Percentiles rank a stretch among this genome's conserved stretches.
These are phyloP conservation scores for Diadophis punctatus DNA, from an alignment of 2,113 vertebrate species.

Conservation along the genomic window DNA sequence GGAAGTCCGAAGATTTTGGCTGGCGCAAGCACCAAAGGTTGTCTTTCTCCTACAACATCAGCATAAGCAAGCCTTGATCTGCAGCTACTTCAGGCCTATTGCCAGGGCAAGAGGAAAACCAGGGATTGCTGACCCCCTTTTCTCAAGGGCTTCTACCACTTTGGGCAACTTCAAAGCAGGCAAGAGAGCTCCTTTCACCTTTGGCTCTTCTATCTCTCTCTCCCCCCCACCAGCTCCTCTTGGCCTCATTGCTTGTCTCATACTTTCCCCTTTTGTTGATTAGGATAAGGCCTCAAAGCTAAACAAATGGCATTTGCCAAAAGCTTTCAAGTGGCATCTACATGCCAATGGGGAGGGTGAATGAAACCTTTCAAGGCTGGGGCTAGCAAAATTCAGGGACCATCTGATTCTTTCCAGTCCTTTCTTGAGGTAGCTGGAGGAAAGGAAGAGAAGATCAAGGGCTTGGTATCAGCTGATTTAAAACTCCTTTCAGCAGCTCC, in stretches of 20 bases:
- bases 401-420: not conserved
- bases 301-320: slow-evolving; percentile 75
- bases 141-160: slow-evolving; percentile 59
- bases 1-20: not conserved
- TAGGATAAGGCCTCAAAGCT: slow-evolving; percentile 71
- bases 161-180: slow-evolving; percentile 64
- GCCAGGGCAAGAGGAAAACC: slow-evolving; percentile 53
- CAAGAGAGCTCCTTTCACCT: slow-evolving; percentile 59
- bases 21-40: not conserved
- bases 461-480: not conserved
- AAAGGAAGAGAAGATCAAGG: not conserved
- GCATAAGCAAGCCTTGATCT: slow-evolving; percentile 44
- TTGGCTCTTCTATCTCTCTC: not conserved
- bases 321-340: slow-evolving; percentile 71
- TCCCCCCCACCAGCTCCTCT: not conserved
- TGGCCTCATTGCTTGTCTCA: slow-evolving; percentile 46
- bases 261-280: slow-evolving; percentile 76
- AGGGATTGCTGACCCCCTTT: slow-evolving; percentile 8
- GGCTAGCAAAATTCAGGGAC: slow-evolving; percentile 58
- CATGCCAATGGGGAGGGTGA: slow-evolving; percentile 68
- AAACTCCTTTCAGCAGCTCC: not conserved
- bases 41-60: slow-evolving; percentile 1
- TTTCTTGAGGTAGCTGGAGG: not conserved
- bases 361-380: slow-evolving; percentile 66
- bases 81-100: slow-evolving; percentile 68